These are phyloP conservation scores for Metacarcinus magister DNA, from an alignment of 2,888 invertebrate species.

Conservation along the genomic window DNA sequence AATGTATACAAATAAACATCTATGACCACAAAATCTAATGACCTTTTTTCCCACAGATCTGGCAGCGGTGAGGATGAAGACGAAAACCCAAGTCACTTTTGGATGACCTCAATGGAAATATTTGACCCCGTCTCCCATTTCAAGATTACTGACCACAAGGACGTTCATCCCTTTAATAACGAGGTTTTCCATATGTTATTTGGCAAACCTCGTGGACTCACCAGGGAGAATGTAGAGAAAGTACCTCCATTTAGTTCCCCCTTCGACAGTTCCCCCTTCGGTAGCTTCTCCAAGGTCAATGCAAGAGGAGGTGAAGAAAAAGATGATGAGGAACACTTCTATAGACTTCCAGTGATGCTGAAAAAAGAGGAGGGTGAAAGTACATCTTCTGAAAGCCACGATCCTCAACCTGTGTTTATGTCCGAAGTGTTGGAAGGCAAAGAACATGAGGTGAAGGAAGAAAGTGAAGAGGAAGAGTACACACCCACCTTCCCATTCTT, in stretches of 20 bases:
- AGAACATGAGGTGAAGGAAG: neutral
- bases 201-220: conserved; percentile 8
- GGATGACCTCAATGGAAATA: neutral
- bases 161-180: conserved; percentile 37
- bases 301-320: neutral
- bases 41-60: neutral
- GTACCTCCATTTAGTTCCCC: neutral
- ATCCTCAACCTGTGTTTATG: neutral
- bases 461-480: neutral
- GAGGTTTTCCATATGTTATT: conserved; percentile 28
- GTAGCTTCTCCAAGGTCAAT: neutral
- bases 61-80: neutral
- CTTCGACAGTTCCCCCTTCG: neutral
- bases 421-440: neutral
- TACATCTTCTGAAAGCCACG: neutral
- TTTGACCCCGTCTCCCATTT: conserved; percentile 55
- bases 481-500: conserved; percentile 4
- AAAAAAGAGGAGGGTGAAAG: neutral
- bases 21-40: neutral
- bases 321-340: neutral
- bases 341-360: neutral
- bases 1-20: neutral
- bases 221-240: neutral
- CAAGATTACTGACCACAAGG: conserved; percentile 29
- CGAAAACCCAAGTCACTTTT: neutral